Evolutionary conservation across 2,113 vertebrate species (phyloP).

Genomic region (Hyaena hyaena): DNA sequence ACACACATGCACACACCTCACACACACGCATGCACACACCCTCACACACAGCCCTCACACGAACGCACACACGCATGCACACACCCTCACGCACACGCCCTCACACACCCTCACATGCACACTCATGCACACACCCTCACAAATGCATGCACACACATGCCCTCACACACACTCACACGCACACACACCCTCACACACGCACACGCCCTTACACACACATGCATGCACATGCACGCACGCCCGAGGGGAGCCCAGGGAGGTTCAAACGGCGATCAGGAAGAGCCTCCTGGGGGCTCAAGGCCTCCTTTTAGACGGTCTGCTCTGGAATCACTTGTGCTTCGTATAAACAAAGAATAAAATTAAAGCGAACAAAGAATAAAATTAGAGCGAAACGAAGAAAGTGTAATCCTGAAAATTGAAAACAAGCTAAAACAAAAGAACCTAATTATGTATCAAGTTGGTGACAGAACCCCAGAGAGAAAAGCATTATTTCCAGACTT

Average conservation of each 20-base stretch:
- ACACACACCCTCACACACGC: too few species aligned
- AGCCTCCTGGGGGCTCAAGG: fast-evolving
- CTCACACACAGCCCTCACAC: too few species aligned
- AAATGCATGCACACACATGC: too few species aligned
- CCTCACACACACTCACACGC: too few species aligned
- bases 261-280: fast-evolving
- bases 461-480: constrained; percentile 41
- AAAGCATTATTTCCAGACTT: not conserved
- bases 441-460: constrained; percentile 55
- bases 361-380: constrained; percentile 27
- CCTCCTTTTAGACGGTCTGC: fast-evolving
- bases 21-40: too few species aligned
- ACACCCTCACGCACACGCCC: too few species aligned
- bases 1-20: too few species aligned
- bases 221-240: fast-evolving
- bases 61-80: too few species aligned
- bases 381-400: constrained; percentile 49
- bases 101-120: fast-evolving
- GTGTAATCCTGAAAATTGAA: constrained; percentile 36
- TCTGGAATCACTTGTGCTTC: not conserved
- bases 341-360: constrained; percentile 23
- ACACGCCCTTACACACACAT: fast-evolving
- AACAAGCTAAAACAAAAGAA: constrained; percentile 61
- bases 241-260: too few species aligned
- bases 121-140: too few species aligned